These are phyloP conservation scores for Symphodus melops DNA, from an alignment of 2,113 vertebrate species.

Conservation along the genomic window DNA sequence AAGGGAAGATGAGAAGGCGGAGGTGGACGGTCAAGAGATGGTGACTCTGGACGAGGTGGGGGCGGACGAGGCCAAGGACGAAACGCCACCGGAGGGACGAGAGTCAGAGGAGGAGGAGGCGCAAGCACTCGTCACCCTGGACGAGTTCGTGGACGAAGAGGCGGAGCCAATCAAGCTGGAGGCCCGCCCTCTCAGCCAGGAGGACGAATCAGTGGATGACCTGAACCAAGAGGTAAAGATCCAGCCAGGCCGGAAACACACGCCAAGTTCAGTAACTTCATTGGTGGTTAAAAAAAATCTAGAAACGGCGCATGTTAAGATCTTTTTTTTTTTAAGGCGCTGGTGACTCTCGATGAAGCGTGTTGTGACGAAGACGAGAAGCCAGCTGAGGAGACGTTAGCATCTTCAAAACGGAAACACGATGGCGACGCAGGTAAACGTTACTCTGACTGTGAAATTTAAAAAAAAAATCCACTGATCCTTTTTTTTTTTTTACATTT, in stretches of 20 bases:
- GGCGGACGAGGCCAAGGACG: constrained; percentile 45
- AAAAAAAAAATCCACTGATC: too few species aligned
- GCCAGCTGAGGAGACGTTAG: background rate
- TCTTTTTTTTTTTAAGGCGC: constrained; percentile 27
- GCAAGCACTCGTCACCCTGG: constrained; percentile 62
- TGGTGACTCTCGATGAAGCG: constrained; percentile 86
- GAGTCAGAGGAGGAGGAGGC: constrained; percentile 51
- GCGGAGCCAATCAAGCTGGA: background rate
- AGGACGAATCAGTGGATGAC: constrained; percentile 7
- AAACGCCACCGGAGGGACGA: background rate
- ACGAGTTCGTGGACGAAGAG: constrained; percentile 41
- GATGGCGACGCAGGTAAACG: constrained; percentile 24
- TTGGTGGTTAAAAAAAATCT: background rate
- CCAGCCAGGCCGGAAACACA: background rate
- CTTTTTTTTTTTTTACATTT: too few species aligned
- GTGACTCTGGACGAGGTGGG: constrained; percentile 78
- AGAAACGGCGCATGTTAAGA: background rate
- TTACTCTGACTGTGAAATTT: background rate
- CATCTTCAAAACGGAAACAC: background rate
- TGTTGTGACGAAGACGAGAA: constrained; percentile 82
- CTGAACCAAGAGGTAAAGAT: constrained; percentile 63
- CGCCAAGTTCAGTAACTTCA: background rate
- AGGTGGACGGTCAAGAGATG: constrained; percentile 56
- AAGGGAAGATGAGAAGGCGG: background rate
- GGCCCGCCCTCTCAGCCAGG: constrained; percentile 10